Percentiles rank a stretch among this genome's conserved stretches.
Conservation (phyloP, 2,888 invertebrate species). For the Pantelozetes paolii region DNA sequence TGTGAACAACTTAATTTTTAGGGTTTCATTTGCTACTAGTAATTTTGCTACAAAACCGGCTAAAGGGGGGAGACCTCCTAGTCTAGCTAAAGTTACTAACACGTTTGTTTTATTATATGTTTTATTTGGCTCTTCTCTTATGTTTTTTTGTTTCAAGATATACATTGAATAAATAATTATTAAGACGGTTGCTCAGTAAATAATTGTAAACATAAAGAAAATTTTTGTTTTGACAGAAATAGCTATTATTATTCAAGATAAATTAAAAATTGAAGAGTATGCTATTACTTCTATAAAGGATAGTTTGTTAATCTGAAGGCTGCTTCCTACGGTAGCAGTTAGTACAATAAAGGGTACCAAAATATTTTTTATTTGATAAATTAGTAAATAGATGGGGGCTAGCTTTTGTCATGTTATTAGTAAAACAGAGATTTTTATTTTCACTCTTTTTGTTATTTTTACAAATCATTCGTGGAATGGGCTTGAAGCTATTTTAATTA, state of each 20-base stretch:
- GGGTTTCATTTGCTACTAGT: too few relatives aligned
- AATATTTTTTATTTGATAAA: neutral
- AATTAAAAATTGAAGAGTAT: neutral
- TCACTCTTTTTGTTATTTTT: neutral
- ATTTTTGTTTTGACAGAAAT: neutral
- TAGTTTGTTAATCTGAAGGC: neutral
- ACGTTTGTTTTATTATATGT: neutral
- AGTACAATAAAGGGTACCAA: neutral
- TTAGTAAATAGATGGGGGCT: neutral
- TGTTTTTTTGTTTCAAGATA: neutral
- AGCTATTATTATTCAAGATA: neutral
- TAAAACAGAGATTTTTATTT: neutral
- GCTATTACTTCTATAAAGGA: neutral
- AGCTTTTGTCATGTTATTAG: slow-evolving; percentile 21
- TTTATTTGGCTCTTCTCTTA: neutral
- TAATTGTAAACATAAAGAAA: neutral
- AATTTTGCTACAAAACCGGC: slow-evolving; percentile 1
- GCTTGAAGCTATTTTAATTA: neutral
- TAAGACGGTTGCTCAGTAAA: neutral
- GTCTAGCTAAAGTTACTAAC: neutral
- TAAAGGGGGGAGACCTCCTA: neutral
- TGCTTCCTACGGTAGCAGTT: neutral
- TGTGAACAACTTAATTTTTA: neutral
- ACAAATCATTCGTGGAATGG: slow-evolving; percentile 1
- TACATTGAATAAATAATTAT: neutral